Percentiles rank a stretch among this genome's conserved stretches.
phyloP scores from a whole-genome alignment of 1,140 invertebrate genomes.

The Xylocopa sonorina region DNA sequence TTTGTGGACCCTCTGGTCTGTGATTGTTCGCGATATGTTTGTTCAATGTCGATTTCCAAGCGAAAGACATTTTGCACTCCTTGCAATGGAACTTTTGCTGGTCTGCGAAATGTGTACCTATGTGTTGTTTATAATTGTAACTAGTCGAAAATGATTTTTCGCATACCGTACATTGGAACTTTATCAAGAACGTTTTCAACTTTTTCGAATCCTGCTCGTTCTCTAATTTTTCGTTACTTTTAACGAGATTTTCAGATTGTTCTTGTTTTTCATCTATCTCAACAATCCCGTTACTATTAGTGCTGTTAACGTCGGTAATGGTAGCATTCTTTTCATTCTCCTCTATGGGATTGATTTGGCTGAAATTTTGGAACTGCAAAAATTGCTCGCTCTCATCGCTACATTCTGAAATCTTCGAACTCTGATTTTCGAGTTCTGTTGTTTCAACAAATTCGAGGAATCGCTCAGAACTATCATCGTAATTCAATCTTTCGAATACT shows the following conservation, averaged over 20 bases:
- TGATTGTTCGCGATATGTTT: conserved; percentile 76
- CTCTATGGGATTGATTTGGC: conserved; percentile 13
- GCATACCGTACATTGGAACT: conserved; percentile 73
- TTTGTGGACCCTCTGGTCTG: conserved; percentile 72
- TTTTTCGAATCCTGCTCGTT: conserved; percentile 48
- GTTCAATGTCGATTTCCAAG: conserved; percentile 78
- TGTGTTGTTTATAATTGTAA: conserved; percentile 77
- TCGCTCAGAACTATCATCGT: conserved; percentile 64
- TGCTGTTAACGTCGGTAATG: conserved; percentile 33
- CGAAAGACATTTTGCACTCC: conserved; percentile 74
- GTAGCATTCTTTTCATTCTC: conserved; percentile 26
- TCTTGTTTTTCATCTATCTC: conserved; percentile 13
- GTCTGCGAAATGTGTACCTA: conserved; percentile 75
- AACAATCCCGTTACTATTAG: neutral
- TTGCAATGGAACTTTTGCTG: conserved; percentile 78
- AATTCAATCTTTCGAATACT: conserved; percentile 63
- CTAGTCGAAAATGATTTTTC: conserved; percentile 73
- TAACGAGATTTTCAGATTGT: neutral
- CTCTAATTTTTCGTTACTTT: neutral
- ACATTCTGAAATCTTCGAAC: conserved; percentile 29
- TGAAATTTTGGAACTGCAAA: conserved; percentile 48
- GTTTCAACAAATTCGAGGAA: conserved; percentile 70
- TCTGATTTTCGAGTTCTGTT: conserved; percentile 31
- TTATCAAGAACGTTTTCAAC: conserved; percentile 56
- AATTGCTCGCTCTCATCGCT: conserved; percentile 38